phyloP scores from a whole-genome alignment of 2,888 invertebrate species.

The Synanthedon myopaeformis region DNA sequence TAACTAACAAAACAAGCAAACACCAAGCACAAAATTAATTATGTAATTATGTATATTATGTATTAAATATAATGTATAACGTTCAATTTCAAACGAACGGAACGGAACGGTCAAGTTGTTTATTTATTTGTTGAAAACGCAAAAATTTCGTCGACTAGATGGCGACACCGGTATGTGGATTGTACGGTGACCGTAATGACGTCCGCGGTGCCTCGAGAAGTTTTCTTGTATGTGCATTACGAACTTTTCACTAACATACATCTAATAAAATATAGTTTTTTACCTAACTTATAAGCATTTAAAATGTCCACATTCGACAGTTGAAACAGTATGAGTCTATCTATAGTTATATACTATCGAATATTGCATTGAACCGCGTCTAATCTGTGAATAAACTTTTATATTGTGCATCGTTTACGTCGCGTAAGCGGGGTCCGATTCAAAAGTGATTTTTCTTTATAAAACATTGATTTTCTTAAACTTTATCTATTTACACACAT shows the following conservation, averaged over 20 bases:
- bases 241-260: slow-evolving; percentile 4
- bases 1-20: too few species aligned
- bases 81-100: slow-evolving; percentile 5
- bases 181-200: background rate
- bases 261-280: slow-evolving; percentile 4
- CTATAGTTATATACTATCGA: background rate
- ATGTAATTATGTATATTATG: too few species aligned
- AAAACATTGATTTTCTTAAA: background rate
- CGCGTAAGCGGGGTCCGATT: slow-evolving; percentile 3
- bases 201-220: slow-evolving; percentile 1
- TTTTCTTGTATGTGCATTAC: slow-evolving; percentile 5
- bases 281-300: slow-evolving; percentile 3
- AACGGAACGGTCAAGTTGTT: background rate
- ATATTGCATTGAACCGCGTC: too few species aligned
- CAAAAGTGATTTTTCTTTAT: slow-evolving; percentile 5
- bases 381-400: too few species aligned
- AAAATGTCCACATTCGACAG: background rate
- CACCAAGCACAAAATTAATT: too few species aligned
- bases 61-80: too few species aligned
- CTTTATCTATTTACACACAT: too few species aligned
- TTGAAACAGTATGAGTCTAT: background rate
- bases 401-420: slow-evolving; percentile 1
- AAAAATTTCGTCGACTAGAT: slow-evolving; percentile 2
- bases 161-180: slow-evolving; percentile 1
- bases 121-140: background rate